A percentile compares a stretch with the other conserved stretches of the same genome.
Conservation (phyloP, 2,888 invertebrate species). For the Eulithis testata region DNA sequence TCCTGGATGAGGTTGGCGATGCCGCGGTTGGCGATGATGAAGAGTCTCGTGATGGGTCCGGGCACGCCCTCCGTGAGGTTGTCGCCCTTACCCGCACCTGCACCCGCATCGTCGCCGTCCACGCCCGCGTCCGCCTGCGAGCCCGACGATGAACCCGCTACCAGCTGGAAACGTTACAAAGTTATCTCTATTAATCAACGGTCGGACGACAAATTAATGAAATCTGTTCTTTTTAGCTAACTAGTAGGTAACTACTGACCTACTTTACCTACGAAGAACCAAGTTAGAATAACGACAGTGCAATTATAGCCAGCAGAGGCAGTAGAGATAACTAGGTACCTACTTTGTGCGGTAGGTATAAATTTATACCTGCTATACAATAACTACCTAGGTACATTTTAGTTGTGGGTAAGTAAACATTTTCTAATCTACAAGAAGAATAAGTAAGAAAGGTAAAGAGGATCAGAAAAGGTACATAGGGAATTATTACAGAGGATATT, state of each 20-base stretch:
- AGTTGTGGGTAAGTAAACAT: no score
- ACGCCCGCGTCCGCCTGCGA: slow-evolving; percentile 82
- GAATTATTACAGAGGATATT: no score
- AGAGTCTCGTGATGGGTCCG: slow-evolving; percentile 93
- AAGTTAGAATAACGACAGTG: no score
- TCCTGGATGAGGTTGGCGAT: slow-evolving; percentile 94
- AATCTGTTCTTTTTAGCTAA: no score
- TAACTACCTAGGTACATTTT: no score
- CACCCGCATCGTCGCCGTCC: slow-evolving; percentile 80
- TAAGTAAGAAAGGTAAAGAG: background rate
- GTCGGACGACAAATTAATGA: no score
- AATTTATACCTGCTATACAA: background rate
- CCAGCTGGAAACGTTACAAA: slow-evolving; percentile 83
- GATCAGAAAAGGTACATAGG: background rate
- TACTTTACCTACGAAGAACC: no score
- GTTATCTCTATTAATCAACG: no score
- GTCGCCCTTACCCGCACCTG: slow-evolving; percentile 85
- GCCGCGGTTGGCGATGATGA: slow-evolving; percentile 94
- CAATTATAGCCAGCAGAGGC: background rate
- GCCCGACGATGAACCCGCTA: slow-evolving; percentile 87
- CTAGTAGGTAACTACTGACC: no score
- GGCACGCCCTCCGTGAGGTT: slow-evolving; percentile 93
- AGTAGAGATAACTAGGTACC: no score
- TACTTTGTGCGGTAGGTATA: no score
- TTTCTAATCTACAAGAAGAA: background rate